phyloP scores from a whole-genome alignment of 2,797 vertebrate species.

The Threskiornis aethiopicus region DNA sequence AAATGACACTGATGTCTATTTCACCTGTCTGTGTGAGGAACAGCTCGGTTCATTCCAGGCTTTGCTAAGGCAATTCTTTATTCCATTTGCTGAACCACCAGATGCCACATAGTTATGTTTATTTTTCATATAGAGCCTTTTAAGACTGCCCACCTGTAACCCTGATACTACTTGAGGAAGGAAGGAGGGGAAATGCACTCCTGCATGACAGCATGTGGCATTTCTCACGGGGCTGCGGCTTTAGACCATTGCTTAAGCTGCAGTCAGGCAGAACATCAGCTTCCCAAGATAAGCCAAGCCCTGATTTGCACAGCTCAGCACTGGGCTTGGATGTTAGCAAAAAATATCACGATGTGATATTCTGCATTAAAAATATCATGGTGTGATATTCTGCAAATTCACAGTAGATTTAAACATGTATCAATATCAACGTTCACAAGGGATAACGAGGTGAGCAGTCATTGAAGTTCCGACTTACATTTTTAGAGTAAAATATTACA shows the following conservation, averaged over 20 bases:
- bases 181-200: neutral
- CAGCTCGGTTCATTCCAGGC: neutral
- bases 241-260: neutral
- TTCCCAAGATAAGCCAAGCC: neutral
- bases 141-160: neutral
- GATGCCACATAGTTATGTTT: neutral
- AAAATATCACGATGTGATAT: neutral
- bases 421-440: neutral
- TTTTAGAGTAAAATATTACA: neutral
- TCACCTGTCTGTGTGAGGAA: neutral
- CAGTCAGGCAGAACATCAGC: neutral
- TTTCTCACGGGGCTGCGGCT: neutral
- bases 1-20: neutral
- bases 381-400: neutral
- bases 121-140: neutral
- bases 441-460: neutral
- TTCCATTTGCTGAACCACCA: neutral
- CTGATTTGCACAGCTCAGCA: neutral
- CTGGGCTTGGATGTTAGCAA: neutral
- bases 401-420: neutral
- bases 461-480: neutral
- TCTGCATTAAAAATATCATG: neutral
- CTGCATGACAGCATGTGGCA: rapidly evolving
- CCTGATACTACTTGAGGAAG: neutral
- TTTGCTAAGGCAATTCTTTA: neutral